A percentile compares a stretch with the other conserved stretches of the same genome.
phyloP scores from a whole-genome alignment of 2,888 invertebrate genomes.

The Pheosia tremula region DNA sequence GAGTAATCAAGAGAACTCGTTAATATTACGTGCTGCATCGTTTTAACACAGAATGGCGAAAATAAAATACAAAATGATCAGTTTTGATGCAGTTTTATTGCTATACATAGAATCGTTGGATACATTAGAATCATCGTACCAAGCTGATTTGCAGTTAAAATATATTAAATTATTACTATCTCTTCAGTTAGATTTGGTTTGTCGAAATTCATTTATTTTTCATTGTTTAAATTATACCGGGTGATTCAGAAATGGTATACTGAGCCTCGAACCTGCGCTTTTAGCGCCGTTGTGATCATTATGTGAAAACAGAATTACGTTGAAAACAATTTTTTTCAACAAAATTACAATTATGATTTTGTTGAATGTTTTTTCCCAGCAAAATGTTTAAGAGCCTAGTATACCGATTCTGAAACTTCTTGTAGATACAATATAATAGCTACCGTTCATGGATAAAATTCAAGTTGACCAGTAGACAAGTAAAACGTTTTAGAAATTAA shows the following conservation, averaged over 20 bases:
- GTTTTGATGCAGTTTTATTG: constrained; percentile 29
- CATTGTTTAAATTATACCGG: constrained; percentile 34
- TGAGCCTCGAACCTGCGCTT: too few relatives aligned
- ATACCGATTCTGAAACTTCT: too few relatives aligned
- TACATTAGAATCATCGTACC: constrained; percentile 17
- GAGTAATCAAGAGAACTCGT: too few relatives aligned
- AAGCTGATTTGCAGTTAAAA: constrained; percentile 32
- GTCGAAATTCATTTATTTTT: constrained; percentile 54
- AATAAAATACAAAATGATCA: constrained; percentile 7
- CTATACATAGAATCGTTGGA: background rate
- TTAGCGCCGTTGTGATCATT: too few relatives aligned
- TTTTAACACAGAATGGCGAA: too few relatives aligned
- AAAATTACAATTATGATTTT: too few relatives aligned
- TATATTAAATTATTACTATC: constrained; percentile 35
- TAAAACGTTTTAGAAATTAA: too few relatives aligned
- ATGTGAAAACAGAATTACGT: too few relatives aligned
- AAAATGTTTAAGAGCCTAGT: constrained; percentile 26
- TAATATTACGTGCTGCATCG: too few relatives aligned
- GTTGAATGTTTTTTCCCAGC: constrained; percentile 16
- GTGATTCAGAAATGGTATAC: background rate
- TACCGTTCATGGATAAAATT: constrained; percentile 11
- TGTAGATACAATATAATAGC: constrained; percentile 10
- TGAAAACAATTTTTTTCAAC: too few relatives aligned
- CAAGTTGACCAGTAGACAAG: too few relatives aligned
- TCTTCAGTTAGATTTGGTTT: constrained; percentile 52